A percentile compares a stretch with the other conserved stretches of the same genome.
These are phyloP conservation scores for Orycteropus afer DNA, from an alignment of 2,113 vertebrate genomes.

Conservation along the genomic window DNA sequence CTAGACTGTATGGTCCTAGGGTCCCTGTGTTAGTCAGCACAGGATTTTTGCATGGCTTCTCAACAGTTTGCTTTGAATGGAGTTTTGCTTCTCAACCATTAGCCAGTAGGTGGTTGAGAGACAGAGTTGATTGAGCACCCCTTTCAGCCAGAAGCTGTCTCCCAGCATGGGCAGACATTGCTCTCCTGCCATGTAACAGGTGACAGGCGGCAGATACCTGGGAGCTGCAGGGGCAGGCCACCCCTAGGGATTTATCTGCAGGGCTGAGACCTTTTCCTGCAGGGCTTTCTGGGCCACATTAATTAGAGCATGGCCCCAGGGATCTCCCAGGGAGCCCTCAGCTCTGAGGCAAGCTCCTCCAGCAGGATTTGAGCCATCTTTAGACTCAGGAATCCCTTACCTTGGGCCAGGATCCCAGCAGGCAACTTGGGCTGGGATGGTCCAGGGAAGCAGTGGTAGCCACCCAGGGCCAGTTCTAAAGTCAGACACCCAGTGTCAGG, in stretches of 20 bases:
- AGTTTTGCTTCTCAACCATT: background rate
- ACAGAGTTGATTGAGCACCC: background rate
- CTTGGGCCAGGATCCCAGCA: background rate
- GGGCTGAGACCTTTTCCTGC: background rate
- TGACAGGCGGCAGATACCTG: background rate
- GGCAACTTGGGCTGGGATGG: background rate
- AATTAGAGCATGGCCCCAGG: background rate
- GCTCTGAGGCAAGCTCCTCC: background rate
- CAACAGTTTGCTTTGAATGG: background rate
- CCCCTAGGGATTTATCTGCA: background rate
- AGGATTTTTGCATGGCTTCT: background rate
- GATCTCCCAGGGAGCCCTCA: background rate
- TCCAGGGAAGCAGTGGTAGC: background rate
- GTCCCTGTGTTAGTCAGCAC: background rate
- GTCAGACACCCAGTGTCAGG: background rate
- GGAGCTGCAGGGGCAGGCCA: background rate
- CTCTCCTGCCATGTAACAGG: background rate
- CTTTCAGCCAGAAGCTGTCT: background rate
- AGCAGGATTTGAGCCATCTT: background rate
- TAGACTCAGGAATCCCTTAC: background rate
- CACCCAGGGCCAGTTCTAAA: rapidly evolving
- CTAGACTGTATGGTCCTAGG: background rate
- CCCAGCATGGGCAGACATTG: background rate
- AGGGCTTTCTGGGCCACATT: background rate
- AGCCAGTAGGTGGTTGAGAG: rapidly evolving